Conservation (phyloP, 2,113 vertebrate genomes). For the Urocolius indicus region DNA sequence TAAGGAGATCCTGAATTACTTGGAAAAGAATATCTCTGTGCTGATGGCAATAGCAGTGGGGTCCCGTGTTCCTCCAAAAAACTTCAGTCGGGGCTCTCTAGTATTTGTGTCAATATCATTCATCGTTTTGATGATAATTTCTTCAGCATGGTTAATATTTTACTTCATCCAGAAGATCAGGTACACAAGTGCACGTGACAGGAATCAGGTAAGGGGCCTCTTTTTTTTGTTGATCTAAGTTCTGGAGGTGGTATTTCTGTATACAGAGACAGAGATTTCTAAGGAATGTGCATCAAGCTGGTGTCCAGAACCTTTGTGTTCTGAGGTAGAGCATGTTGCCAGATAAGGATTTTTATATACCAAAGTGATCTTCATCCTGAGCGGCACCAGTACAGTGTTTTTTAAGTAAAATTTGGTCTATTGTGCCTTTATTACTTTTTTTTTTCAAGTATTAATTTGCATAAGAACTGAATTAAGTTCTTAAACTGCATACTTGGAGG, state of each 20-base stretch:
- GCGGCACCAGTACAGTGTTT: background rate
- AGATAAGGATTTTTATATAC: background rate
- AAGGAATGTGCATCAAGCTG: background rate
- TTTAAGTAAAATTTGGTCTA: background rate
- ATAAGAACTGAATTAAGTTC: background rate
- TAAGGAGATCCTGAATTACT: conserved; percentile 91
- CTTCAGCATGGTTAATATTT: conserved; percentile 97
- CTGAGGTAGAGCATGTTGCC: background rate
- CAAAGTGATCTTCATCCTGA: background rate
- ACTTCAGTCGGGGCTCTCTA: conserved; percentile 91
- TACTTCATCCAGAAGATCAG: conserved; percentile 99
- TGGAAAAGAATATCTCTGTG: conserved; percentile 94
- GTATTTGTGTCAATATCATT: conserved; percentile 99
- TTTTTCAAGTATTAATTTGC: background rate
- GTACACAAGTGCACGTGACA: conserved; percentile 89
- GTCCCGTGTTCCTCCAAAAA: conserved; percentile 84
- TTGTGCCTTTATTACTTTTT: background rate
- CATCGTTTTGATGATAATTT: conserved; percentile 98
- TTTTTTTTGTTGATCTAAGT: background rate
- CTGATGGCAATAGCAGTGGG: conserved; percentile 91
- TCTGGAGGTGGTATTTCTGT: background rate
- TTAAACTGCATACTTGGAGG: background rate
- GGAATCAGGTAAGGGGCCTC: conserved; percentile 88
- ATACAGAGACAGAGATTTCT: background rate
- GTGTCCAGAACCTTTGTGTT: background rate